Evolutionary conservation across 1,140 invertebrate species (phyloP).

Genomic region (Pogonus chalceus): DNA sequence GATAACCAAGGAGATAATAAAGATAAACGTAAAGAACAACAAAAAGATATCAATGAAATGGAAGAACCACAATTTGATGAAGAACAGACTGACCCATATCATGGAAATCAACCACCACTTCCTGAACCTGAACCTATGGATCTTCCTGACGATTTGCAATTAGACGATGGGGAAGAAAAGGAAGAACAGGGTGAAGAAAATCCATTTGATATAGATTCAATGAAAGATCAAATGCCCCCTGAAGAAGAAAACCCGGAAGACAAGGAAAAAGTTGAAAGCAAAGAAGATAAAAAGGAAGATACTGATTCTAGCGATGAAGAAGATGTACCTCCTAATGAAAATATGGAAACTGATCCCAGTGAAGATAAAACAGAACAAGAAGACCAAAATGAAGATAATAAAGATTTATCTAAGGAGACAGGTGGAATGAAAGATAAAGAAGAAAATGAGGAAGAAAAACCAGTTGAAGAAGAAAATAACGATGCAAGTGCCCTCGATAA

Average conservation of each 20-base stretch:
- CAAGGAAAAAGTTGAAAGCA: constrained; percentile 35
- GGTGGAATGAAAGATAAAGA: constrained; percentile 31
- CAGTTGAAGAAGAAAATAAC: constrained; percentile 24
- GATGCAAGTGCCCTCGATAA: constrained; percentile 31
- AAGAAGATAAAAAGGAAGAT: constrained; percentile 34
- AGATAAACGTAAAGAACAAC: constrained; percentile 40
- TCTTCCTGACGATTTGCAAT: constrained; percentile 72
- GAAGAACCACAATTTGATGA: constrained; percentile 69
- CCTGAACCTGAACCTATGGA: constrained; percentile 77
- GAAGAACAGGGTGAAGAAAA: constrained; percentile 56
- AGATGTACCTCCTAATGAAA: constrained; percentile 14
- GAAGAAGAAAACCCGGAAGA: constrained; percentile 28
- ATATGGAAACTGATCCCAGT: constrained; percentile 36
- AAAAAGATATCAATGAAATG: constrained; percentile 65
- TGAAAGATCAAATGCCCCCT: constrained; percentile 42
- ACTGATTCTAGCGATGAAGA: constrained; percentile 25
- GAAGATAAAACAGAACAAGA: constrained; percentile 33
- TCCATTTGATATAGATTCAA: constrained; percentile 73
- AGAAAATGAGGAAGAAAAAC: constrained; percentile 26
- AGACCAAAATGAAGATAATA: constrained; percentile 29
- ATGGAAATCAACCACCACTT: constrained; percentile 62
- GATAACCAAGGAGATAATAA: constrained; percentile 35
- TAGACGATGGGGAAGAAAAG: constrained; percentile 63
- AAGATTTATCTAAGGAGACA: constrained; percentile 30
- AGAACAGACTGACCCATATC: constrained; percentile 77